Evolutionary conservation across 1,140 invertebrate species (phyloP), one percentile per base, ranked within the genome.

Genomic region (Charaxes varanes): DNA sequence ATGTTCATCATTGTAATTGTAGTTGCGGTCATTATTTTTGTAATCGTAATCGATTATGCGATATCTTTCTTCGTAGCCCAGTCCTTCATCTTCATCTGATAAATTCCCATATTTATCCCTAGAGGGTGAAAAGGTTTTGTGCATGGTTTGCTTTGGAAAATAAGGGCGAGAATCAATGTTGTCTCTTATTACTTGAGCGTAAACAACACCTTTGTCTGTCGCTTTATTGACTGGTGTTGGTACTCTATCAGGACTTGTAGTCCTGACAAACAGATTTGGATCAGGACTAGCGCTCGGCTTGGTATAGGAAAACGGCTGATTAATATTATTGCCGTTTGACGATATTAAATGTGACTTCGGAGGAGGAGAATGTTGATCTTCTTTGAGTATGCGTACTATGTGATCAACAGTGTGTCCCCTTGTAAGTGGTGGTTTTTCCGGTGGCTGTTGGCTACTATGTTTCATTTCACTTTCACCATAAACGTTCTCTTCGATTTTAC

Each of bases 251-350:
- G 77, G 73, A 65, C 77, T 86, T 15, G 64, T 62, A 31, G 71
- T 77, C 48, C 83, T 80, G 7, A 70, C 57, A 54, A 85, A 84
- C 15, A 86, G 38, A 58, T 85, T 85, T 6, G 82, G 82, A 56
- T 86, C 82, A 22, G 82, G 84, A 60, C 81, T 86, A 10, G 82
- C 57, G 49, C 87, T 88, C 2, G 88, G 87, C 51, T 87, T 84
- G 0, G 89, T 91, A 48, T 93, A 93, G 0, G 91, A 92, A 65
- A 93, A 92, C 5, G 91, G 91, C 59, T 90, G 86, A 55, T 92
- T 93, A 50, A 89, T 88, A 60, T 92, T 92, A 53, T 90, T 90
- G 6, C 87, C 87, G 36, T 86, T 87, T 33, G 86, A 69, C 5
- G 90, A 87, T 4, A 91, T 85, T 61, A 92, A 86, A 56, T 88